phyloP scores from a whole-genome alignment of 2,888 invertebrate genomes.

The Pandemis corylana region DNA sequence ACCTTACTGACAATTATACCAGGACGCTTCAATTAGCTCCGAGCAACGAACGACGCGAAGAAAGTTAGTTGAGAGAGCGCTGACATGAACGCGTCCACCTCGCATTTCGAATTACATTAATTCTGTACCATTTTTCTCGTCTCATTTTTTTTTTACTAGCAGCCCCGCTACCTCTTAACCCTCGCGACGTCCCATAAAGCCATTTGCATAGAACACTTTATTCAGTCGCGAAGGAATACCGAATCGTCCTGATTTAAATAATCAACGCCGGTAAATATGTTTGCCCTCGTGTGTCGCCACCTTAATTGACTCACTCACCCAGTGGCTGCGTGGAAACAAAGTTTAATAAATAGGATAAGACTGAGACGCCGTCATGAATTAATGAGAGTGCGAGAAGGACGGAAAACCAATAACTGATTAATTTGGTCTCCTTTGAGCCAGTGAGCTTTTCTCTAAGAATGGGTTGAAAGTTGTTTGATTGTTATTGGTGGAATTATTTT shows the following conservation, averaged over 20 bases:
- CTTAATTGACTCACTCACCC: slow-evolving; percentile 48
- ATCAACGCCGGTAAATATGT: slow-evolving; percentile 58
- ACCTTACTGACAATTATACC: too few relatives aligned
- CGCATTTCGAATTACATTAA: too few relatives aligned
- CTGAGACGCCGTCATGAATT: not conserved
- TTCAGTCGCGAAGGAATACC: slow-evolving; percentile 64
- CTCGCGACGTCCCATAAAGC: slow-evolving; percentile 44
- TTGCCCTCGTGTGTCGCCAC: slow-evolving; percentile 48
- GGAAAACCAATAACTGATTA: not conserved
- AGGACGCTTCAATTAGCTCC: too few relatives aligned
- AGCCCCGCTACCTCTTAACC: slow-evolving; percentile 15
- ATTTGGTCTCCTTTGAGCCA: not conserved
- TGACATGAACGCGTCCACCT: too few relatives aligned
- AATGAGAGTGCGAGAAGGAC: not conserved
- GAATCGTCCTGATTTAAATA: slow-evolving; percentile 67
- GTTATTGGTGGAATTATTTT: too few relatives aligned
- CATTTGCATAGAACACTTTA: slow-evolving; percentile 69
- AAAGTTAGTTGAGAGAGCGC: too few relatives aligned
- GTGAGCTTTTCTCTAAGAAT: not conserved
- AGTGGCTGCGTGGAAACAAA: not conserved
- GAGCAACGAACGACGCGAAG: too few relatives aligned
- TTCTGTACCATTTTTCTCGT: too few relatives aligned
- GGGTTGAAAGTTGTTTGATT: too few relatives aligned
- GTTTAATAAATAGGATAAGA: slow-evolving; percentile 7
- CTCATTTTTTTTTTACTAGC: not conserved